phyloP scores from a whole-genome alignment of 2,113 vertebrate genomes.

The Suricata suricatta region DNA sequence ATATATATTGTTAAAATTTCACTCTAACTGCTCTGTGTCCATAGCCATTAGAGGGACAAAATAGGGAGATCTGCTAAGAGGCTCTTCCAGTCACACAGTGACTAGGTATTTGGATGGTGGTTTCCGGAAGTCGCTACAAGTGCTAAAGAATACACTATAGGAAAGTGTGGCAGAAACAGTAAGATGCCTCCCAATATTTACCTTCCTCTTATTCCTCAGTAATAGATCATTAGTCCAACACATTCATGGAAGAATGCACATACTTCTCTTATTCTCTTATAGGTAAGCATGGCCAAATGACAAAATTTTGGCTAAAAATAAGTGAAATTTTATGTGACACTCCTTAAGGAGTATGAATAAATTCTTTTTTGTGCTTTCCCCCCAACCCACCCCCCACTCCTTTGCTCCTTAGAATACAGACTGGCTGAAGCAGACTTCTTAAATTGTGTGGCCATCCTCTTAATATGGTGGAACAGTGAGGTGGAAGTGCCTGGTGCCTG shows the following conservation, averaged over 20 bases:
- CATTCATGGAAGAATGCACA: background rate
- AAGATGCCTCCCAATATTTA: background rate
- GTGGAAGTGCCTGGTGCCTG: background rate
- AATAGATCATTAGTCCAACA: background rate
- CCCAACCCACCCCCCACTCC: no score
- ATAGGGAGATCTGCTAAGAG: background rate
- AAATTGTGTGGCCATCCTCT: background rate
- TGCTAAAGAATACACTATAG: background rate
- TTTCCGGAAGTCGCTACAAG: background rate
- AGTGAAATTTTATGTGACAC: background rate
- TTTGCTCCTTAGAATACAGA: background rate
- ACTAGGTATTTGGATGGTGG: background rate
- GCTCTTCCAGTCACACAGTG: background rate
- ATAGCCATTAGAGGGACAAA: background rate
- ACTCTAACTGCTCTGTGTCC: background rate
- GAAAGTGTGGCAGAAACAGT: background rate
- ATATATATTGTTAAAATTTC: background rate
- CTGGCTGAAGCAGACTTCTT: background rate
- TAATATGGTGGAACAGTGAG: background rate
- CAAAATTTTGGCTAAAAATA: background rate
- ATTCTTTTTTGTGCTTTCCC: background rate
- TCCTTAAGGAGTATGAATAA: background rate
- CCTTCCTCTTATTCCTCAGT: background rate
- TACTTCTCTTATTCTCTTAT: background rate
- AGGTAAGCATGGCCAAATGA: background rate